Base-by-base conservation (phyloP, 2,888 invertebrate species). In the Keiferia lycopersicella region DNA sequence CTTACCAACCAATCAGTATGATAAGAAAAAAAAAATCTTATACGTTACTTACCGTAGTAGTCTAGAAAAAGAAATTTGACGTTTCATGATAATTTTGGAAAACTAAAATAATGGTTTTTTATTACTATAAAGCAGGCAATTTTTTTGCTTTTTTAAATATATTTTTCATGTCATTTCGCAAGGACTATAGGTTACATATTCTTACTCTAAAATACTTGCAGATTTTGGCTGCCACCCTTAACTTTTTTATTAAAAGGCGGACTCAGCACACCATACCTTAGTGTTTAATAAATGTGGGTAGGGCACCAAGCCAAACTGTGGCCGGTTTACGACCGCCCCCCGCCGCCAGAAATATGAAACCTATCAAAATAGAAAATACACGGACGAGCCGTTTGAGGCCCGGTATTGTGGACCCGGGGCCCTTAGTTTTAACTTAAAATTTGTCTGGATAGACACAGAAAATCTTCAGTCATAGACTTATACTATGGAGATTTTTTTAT, bases 331-430 rank as follows among this genome's bases (percentile, higher is more conserved):
- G 82, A 79, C 68, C 61, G 73, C 81, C 82, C 84, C 81, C 84
- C 73, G 81, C 78, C 78, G 82, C 75, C 83, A 81, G 77, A 83
- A 78, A 82, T 84, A 86, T 86, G 81, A 80, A 83, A 86, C 82
- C 81, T 84, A 81, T 84, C 83, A 80, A 79, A 81, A 80, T 77
- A 78, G 77, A 80, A 79, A 78, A 79, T 73, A 78, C 76, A 74
- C 75, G 75, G 76, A 76, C 78, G 76, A 61, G 50, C 48, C 30
- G 16, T 30, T n/a, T 12, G 18, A 20, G 8, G 20, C 39, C 11
- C 39, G 39, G 58, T 39, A 11, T 58, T 45, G 20, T 10, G 58
- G 58, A 38, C 38, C 39, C 20, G 39, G 39, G 58, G 39, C 39
- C 58, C 58, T 10, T 2, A n/a, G 2, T n/a, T 20, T 53, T 2